Percentiles rank a stretch among this genome's conserved stretches.
Evolutionary conservation across 2,888 invertebrate species (phyloP).

Genomic region (Drosophila mayaguana): DNA sequence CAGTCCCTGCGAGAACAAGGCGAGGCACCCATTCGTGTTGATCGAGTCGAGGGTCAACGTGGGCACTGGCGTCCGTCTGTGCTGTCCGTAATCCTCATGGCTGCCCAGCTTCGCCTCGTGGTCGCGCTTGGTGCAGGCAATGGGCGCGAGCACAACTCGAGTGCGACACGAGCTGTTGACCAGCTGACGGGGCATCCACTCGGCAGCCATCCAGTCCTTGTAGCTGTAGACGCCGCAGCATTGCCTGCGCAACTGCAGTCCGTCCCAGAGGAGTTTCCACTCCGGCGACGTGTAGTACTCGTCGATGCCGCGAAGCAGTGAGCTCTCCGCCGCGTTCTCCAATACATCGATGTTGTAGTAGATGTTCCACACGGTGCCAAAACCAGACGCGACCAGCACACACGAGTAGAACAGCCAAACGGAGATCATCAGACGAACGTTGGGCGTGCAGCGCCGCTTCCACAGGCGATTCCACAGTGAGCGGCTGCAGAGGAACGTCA

Average conservation of each 20-base stretch:
- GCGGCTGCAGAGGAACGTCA: slow-evolving; percentile 71
- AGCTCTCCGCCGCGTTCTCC: slow-evolving; percentile 61
- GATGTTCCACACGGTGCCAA: slow-evolving; percentile 71
- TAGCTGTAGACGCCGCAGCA: slow-evolving; percentile 84
- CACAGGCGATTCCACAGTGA: slow-evolving; percentile 77
- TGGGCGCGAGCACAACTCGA: slow-evolving; percentile 70
- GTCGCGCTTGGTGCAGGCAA: slow-evolving; percentile 75
- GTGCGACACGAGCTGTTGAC: slow-evolving; percentile 6
- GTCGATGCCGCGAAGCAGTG: slow-evolving; percentile 82
- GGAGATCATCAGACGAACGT: slow-evolving; percentile 66
- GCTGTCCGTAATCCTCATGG: not conserved
- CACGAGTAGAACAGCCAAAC: slow-evolving; percentile 79
- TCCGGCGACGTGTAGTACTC: slow-evolving; percentile 82
- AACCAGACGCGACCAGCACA: slow-evolving; percentile 73
- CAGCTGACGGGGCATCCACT: slow-evolving; percentile 71
- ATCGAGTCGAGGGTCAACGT: slow-evolving; percentile 69
- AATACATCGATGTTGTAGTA: slow-evolving; percentile 60
- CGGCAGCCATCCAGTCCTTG: slow-evolving; percentile 83
- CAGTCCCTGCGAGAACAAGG: slow-evolving; percentile 47
- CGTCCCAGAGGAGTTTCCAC: slow-evolving; percentile 84
- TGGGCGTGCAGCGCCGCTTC: slow-evolving; percentile 72
- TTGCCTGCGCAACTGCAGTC: slow-evolving; percentile 78
- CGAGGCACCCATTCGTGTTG: slow-evolving; percentile 74
- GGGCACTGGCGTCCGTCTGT: slow-evolving; percentile 33
- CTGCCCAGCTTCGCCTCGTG: slow-evolving; percentile 52